phyloP scores from a whole-genome alignment of 2,888 invertebrate genomes.

The Aphodius sticticus region DNA sequence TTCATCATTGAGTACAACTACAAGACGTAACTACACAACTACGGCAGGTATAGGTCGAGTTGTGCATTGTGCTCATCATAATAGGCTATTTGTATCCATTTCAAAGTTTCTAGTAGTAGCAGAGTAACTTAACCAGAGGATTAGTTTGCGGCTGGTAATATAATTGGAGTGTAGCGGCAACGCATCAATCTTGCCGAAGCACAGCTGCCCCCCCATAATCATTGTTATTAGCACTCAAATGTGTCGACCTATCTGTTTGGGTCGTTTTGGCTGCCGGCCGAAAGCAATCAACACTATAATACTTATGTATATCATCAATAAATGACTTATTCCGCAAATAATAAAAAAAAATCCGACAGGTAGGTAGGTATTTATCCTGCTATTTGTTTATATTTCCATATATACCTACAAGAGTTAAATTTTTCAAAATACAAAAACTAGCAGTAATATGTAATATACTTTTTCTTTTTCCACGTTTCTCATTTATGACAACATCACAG shows the following conservation, averaged over 20 bases:
- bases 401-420: no score
- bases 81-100: not conserved
- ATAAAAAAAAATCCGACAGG: not conserved
- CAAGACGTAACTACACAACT: no score
- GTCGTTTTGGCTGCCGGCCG: not conserved
- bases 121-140: slow-evolving; percentile 37
- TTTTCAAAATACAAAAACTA: no score
- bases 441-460: no score
- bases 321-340: not conserved
- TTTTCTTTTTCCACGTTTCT: no score
- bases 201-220: slow-evolving; percentile 45
- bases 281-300: not conserved
- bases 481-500: no score
- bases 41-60: not conserved
- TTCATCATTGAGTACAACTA: no score
- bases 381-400: no score
- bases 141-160: slow-evolving; percentile 43
- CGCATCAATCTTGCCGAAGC: slow-evolving; percentile 46
- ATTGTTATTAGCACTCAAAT: slow-evolving; percentile 45
- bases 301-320: not conserved
- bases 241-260: slow-evolving; percentile 37
- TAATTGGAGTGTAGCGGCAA: slow-evolving; percentile 46
- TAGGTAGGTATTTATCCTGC: no score
- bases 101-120: slow-evolving; percentile 30
- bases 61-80: not conserved